Percentiles rank a stretch among this genome's conserved stretches.
phyloP scores from a whole-genome alignment of 2,888 invertebrate genomes.

The Orgyia antiqua region DNA sequence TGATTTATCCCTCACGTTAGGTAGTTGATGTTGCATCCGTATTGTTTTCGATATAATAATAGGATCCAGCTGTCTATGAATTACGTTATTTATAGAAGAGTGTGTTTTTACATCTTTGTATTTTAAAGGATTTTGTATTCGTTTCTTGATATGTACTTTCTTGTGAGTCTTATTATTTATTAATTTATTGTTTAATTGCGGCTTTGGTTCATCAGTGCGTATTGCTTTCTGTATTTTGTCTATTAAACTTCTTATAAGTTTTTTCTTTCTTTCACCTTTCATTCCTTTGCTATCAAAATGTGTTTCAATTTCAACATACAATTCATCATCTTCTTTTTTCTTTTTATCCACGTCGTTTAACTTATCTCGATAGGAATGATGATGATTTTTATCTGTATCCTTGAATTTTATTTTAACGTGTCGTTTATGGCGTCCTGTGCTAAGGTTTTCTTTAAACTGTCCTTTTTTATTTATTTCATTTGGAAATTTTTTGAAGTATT shows the following conservation, averaged over 20 bases:
- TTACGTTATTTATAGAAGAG: constrained; percentile 20
- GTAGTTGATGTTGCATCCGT: constrained; percentile 20
- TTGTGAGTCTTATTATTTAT: constrained; percentile 28
- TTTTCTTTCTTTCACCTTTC: constrained; percentile 57
- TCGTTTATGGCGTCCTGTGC: constrained; percentile 45
- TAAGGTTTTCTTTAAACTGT: constrained; percentile 9
- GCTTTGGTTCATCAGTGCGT: constrained; percentile 28
- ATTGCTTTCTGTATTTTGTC: constrained; percentile 63
- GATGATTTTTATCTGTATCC: constrained; percentile 1
- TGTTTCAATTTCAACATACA: constrained; percentile 68
- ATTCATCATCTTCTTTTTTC: constrained; percentile 48
- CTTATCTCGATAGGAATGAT: constrained; percentile 8
- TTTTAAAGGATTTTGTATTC: constrained; percentile 48
- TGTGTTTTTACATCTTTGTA: constrained; percentile 25
- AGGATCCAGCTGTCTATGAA: constrained; percentile 43
- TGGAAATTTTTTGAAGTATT: constrained; percentile 34
- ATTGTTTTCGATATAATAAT: constrained; percentile 46
- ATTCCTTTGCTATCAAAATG: constrained; percentile 59
- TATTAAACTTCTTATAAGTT: constrained; percentile 49
- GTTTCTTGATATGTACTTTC: constrained; percentile 43
- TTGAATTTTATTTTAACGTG: constrained; percentile 46
- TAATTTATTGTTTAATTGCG: neutral
- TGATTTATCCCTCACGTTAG: constrained; percentile 25
- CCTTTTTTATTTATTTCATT: constrained; percentile 10
- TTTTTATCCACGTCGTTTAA: constrained; percentile 16